Evolutionary conservation across 2,888 invertebrate species (phyloP).

Genomic region (Cantharis rustica): DNA sequence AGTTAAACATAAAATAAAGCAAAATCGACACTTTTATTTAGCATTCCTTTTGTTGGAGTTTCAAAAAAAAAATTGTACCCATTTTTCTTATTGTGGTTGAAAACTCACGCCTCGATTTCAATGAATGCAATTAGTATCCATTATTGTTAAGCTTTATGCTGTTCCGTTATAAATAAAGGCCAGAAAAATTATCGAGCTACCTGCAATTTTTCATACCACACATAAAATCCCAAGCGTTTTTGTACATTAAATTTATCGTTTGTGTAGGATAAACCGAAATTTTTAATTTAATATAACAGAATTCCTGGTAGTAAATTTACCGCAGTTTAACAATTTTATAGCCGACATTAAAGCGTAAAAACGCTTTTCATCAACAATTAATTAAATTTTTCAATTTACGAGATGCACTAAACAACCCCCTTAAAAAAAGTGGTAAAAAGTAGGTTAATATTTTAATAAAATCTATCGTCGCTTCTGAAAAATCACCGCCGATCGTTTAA

Average conservation of each 20-base stretch:
- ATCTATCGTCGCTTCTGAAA: neutral
- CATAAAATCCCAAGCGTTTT: neutral
- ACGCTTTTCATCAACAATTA: neutral
- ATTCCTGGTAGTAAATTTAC: neutral
- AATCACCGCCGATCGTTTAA: neutral
- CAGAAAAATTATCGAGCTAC: neutral
- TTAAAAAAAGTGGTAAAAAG: neutral
- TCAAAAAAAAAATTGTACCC: neutral
- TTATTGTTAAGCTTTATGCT: neutral
- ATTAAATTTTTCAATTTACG: neutral
- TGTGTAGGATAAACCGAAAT: neutral
- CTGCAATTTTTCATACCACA: neutral
- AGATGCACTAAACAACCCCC: neutral
- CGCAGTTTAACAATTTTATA: neutral
- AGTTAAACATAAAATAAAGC: neutral
- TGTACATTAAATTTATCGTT: neutral
- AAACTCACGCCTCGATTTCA: neutral
- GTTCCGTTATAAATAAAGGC: neutral
- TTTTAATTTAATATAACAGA: neutral
- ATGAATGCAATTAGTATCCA: neutral
- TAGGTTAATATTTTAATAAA: neutral
- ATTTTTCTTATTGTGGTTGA: neutral
- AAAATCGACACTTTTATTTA: neutral
- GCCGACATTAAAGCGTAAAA: neutral
- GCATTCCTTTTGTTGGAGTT: neutral